Percentiles rank a stretch among this genome's conserved stretches.
These are phyloP conservation scores for Leptatherina wallacei DNA, from an alignment of 2,797 vertebrate species.

Conservation along the genomic window DNA sequence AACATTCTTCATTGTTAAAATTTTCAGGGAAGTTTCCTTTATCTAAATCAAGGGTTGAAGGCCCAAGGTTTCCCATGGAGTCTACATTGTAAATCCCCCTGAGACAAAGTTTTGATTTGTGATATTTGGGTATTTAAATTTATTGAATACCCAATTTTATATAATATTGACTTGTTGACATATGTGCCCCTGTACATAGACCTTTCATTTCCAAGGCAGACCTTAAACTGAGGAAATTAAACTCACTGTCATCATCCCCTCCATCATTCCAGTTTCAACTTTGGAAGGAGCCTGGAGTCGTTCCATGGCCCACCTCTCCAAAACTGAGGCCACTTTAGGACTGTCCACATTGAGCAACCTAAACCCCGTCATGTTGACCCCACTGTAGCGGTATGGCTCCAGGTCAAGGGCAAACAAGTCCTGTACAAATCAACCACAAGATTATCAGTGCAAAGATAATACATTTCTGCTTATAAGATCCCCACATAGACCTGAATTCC, in stretches of 20 bases:
- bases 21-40: no score
- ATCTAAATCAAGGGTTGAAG: no score
- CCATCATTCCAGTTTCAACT: conserved; percentile 89
- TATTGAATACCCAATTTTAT: background rate
- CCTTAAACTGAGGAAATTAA: background rate
- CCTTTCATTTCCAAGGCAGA: no score
- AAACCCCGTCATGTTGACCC: conserved; percentile 98
- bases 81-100: no score
- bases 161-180: background rate
- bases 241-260: conserved; percentile 96
- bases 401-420: conserved; percentile 95
- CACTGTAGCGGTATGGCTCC: conserved; percentile 96
- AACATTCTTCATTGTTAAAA: no score
- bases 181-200: no score
- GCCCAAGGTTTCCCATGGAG: no score
- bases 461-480: background rate
- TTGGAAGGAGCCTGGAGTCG: conserved; percentile 90
- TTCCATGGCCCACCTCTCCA: conserved; percentile 98
- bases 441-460: conserved; percentile 5
- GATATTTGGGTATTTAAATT: background rate
- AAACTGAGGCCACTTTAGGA: conserved; percentile 88
- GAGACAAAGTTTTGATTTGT: background rate
- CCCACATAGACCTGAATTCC: conserved; percentile 14
- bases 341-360: conserved; percentile 93
- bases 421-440: conserved; percentile 66